Conservation (phyloP, 2,888 invertebrate species). For the Ennomos fuscantarius region DNA sequence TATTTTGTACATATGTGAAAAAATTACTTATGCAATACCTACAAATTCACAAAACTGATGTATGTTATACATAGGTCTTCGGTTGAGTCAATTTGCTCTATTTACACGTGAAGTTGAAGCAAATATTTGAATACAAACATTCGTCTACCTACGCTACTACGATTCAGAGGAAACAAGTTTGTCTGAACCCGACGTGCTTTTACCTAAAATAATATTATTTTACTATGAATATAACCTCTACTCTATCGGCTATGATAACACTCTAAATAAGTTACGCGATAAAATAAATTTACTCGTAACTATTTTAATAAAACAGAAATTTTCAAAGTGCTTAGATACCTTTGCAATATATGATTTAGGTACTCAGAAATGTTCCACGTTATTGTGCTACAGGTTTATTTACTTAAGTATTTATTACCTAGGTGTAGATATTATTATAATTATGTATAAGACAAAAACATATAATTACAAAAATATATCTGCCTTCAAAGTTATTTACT, state of each 20-base stretch:
- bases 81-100: conserved; percentile 30
- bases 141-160: conserved; percentile 30
- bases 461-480: no score
- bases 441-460: no score
- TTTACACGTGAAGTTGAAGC: conserved; percentile 33
- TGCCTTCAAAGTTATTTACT: no score
- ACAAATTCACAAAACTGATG: conserved; percentile 3
- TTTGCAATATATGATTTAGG: no score
- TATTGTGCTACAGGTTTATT: no score
- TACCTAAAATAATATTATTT: conserved; percentile 17
- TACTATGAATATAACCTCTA: conserved; percentile 8
- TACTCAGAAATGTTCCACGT: no score
- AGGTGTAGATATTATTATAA: no score
- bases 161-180: conserved; percentile 30
- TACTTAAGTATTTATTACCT: no score
- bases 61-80: conserved; percentile 14
- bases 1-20: background rate
- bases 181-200: conserved; percentile 24
- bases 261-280: background rate
- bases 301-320: no score
- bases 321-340: no score
- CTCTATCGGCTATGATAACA: background rate
- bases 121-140: conserved; percentile 41
- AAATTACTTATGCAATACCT: background rate
- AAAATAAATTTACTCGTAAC: background rate